phyloP scores from a whole-genome alignment of 2,888 invertebrate species.

The Epistrophella euchroma region DNA sequence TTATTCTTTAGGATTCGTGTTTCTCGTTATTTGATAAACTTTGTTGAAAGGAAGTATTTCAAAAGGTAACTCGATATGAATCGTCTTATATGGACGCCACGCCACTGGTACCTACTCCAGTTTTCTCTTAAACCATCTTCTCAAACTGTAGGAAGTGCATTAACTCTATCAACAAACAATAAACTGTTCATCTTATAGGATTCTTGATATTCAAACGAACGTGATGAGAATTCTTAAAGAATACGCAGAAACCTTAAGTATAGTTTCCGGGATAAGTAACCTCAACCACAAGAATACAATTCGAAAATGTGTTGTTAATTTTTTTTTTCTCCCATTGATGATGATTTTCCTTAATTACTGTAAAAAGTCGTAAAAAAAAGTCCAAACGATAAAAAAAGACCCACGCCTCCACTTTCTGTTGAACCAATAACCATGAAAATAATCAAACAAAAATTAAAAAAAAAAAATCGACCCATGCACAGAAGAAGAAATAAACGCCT shows the following conservation, averaged over 20 bases:
- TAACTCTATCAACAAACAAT: not conserved
- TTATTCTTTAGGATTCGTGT: too few relatives aligned
- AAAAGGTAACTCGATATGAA: too few relatives aligned
- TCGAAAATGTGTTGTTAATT: slow-evolving; percentile 7
- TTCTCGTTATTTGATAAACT: too few relatives aligned
- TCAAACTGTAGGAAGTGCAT: not conserved
- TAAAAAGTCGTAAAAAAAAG: slow-evolving; percentile 61
- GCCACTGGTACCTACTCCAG: not conserved
- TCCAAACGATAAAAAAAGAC: slow-evolving; percentile 62
- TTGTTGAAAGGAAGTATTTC: too few relatives aligned
- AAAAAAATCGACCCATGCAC: slow-evolving; percentile 45
- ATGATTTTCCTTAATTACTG: slow-evolving; percentile 67
- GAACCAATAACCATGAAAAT: slow-evolving; percentile 56
- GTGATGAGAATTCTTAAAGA: slow-evolving; percentile 47
- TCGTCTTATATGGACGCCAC: too few relatives aligned
- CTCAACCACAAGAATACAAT: not conserved
- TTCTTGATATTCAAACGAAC: slow-evolving; percentile 39
- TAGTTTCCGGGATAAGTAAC: slow-evolving; percentile 43
- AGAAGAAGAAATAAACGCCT: slow-evolving; percentile 42
- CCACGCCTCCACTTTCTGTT: slow-evolving; percentile 45
- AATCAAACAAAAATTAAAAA: slow-evolving; percentile 42
- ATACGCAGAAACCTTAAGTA: slow-evolving; percentile 37
- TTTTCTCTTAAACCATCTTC: not conserved
- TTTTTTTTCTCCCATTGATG: slow-evolving; percentile 34
- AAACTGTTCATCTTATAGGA: slow-evolving; percentile 26